Conservation (phyloP, 1,140 invertebrate species). For the Drosophila ambigua region DNA sequence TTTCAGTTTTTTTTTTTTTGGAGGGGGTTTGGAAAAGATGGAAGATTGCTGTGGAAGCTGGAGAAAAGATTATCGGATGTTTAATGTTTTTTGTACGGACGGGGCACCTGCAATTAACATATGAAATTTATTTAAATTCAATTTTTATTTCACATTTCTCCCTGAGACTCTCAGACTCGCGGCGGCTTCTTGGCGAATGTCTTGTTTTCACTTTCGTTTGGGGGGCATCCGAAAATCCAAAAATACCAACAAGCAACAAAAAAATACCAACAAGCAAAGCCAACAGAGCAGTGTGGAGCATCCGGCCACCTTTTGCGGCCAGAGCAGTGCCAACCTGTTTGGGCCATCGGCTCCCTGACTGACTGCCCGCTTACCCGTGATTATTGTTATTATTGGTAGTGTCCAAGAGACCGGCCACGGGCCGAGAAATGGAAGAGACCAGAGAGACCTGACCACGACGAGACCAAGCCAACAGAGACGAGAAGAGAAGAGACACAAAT, state of each 20-base stretch:
- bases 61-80: no score
- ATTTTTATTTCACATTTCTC: constrained; percentile 62
- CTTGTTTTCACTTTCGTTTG: constrained; percentile 75
- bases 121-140: constrained; percentile 82
- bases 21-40: not conserved
- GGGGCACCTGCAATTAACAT: constrained; percentile 66
- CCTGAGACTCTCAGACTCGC: not conserved
- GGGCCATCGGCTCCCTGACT: constrained; percentile 52
- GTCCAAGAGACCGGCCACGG: constrained; percentile 13
- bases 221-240: constrained; percentile 68
- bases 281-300: constrained; percentile 20
- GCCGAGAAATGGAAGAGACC: constrained; percentile 5
- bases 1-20: constrained; percentile 13
- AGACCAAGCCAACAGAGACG: constrained; percentile 28
- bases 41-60: constrained; percentile 6
- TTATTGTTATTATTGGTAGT: constrained; percentile 77
- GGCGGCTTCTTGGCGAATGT: constrained; percentile 61
- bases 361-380: constrained; percentile 75
- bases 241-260: no score
- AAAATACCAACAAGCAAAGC: constrained; percentile 20
- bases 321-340: constrained; percentile 45
- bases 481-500: constrained; percentile 70
- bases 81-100: no score
- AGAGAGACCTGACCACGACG: not conserved
- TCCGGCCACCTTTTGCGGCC: constrained; percentile 34